Conservation (phyloP, 1,140 invertebrate species). For the Odontomachus brunneus region DNA sequence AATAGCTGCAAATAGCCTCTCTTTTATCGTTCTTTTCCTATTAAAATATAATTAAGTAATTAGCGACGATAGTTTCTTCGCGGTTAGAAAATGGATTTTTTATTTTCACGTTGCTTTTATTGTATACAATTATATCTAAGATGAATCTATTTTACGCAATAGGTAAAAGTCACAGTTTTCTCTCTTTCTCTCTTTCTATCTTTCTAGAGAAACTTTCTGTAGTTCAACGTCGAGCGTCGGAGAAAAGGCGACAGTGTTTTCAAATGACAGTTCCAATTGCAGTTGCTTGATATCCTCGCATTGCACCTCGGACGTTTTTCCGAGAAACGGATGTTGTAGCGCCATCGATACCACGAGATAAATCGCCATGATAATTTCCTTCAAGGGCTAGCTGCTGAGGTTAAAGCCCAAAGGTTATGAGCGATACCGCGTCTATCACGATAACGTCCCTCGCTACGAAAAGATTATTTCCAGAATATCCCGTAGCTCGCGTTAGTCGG, state of each 20-base stretch:
- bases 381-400: constrained; percentile 63
- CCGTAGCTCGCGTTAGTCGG: background rate
- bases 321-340: constrained; percentile 31
- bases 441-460: constrained; percentile 36
- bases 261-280: too few species aligned
- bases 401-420: constrained; percentile 64
- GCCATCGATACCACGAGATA: constrained; percentile 43
- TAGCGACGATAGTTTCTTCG: background rate
- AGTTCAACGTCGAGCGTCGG: too few species aligned
- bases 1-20: too few species aligned
- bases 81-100: background rate
- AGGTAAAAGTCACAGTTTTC: too few species aligned
- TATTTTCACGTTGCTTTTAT: too few species aligned
- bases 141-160: too few species aligned
- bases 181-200: too few species aligned
- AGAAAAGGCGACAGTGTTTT: too few species aligned
- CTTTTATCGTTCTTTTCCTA: too few species aligned
- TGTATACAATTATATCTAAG: too few species aligned
- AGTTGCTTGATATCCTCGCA: background rate
- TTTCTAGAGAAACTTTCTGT: too few species aligned
- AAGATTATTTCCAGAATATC: constrained; percentile 53
- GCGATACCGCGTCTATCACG: constrained; percentile 34
- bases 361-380: constrained; percentile 54
- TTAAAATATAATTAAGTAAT: too few species aligned
- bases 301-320: background rate